These are phyloP conservation scores for Polymixis flavicincta DNA, from an alignment of 2,888 invertebrate genomes.

Conservation along the genomic window DNA sequence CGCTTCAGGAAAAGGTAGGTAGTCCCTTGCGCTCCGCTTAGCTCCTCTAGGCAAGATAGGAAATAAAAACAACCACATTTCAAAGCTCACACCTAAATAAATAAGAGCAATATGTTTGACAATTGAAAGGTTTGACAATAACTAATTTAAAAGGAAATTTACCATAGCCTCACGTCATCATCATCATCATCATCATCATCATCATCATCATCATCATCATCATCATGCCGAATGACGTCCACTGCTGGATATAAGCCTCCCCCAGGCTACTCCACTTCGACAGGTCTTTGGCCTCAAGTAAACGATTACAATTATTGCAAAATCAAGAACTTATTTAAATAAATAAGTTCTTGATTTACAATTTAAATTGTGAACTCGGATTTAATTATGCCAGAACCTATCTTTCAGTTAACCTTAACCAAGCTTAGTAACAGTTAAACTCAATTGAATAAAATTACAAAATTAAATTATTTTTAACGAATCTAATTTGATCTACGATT, in stretches of 20 bases:
- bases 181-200: too few species aligned
- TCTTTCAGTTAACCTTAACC: conserved; percentile 9
- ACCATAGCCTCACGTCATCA: conserved; percentile 14
- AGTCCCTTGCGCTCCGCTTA: too few species aligned
- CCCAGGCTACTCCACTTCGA: too few species aligned
- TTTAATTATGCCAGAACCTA: conserved; percentile 17
- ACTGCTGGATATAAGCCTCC: too few species aligned
- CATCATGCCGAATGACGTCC: too few species aligned
- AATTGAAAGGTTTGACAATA: conserved; percentile 8
- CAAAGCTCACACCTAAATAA: not conserved
- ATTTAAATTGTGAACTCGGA: conserved; percentile 22
- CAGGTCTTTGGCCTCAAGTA: conserved; percentile 11
- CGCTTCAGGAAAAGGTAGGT: too few species aligned
- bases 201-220: too few species aligned
- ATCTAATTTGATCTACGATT: not conserved
- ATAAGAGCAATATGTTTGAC: conserved; percentile 7
- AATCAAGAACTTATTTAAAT: conserved; percentile 21
- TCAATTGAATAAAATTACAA: not conserved
- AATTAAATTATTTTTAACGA: not conserved
- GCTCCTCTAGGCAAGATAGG: too few species aligned
- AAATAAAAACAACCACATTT: not conserved
- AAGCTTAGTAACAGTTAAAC: conserved; percentile 11
- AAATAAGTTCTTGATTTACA: too few species aligned
- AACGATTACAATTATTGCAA: conserved; percentile 23
- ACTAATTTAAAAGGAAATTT: conserved; percentile 13